phyloP scores from a whole-genome alignment of 2,888 invertebrate genomes.

The Branchipolynoe longqiensis region DNA sequence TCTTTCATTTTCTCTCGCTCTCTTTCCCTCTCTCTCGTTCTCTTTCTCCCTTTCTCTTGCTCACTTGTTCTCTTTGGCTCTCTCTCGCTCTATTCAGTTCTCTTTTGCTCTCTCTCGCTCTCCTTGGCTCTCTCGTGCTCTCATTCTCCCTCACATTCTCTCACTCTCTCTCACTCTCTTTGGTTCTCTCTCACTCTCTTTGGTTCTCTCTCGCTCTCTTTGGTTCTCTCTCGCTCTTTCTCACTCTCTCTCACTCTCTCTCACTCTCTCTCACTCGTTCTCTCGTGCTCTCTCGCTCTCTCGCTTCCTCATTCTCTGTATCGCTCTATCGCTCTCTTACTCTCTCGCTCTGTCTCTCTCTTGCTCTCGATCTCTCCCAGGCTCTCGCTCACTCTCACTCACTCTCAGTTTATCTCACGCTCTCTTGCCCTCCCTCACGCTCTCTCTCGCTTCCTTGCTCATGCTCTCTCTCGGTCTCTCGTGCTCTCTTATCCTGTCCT shows the following conservation, averaged over 20 bases:
- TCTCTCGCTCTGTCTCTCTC: neutral
- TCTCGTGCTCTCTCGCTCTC: neutral
- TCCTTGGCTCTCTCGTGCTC: no score
- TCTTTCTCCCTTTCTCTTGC: no score
- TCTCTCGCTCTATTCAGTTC: no score
- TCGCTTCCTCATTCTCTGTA: neutral
- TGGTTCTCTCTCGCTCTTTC: slow-evolving; percentile 13
- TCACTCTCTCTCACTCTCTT: slow-evolving; percentile 18
- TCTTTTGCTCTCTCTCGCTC: no score
- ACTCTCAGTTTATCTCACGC: neutral
- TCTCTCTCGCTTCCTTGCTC: neutral
- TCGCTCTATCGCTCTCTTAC: neutral
- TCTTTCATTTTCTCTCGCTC: no score
- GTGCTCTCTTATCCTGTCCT: no score
- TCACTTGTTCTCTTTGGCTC: no score
- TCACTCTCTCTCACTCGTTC: slow-evolving; percentile 3
- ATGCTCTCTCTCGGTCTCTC: neutral
- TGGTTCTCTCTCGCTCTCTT: neutral
- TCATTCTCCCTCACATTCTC: neutral
- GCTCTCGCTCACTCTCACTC: neutral
- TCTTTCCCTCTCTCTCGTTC: no score
- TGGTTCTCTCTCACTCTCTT: neutral
- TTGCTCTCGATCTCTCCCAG: neutral
- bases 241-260: slow-evolving; percentile 21
- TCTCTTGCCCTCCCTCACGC: slow-evolving; percentile 6